A percentile compares a stretch with the other conserved stretches of the same genome.
Evolutionary conservation across 2,113 vertebrate species (phyloP).

Genomic region (Probosciger aterrimus): DNA sequence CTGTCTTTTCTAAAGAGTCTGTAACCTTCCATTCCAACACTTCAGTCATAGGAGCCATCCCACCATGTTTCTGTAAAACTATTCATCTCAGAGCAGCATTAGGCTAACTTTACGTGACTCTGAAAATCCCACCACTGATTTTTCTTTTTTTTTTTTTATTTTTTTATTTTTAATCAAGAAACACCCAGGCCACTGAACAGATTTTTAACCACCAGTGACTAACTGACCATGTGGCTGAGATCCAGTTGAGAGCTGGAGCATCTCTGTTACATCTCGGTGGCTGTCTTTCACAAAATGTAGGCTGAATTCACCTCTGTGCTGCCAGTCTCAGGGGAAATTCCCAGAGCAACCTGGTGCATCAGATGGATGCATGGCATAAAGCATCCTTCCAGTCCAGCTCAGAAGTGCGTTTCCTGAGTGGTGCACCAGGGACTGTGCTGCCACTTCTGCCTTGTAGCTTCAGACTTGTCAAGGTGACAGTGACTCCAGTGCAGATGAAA

Average conservation of each 20-base stretch:
- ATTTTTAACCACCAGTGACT: not conserved
- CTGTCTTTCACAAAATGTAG: not conserved
- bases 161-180: not conserved
- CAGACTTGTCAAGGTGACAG: not conserved
- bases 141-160: not conserved
- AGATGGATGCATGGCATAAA: not conserved
- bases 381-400: not conserved
- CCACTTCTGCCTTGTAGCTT: not conserved
- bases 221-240: not conserved
- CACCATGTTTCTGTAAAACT: too few relatives aligned
- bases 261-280: not conserved
- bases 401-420: not conserved
- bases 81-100: not conserved
- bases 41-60: too few relatives aligned
- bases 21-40: too few relatives aligned
- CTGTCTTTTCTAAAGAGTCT: too few relatives aligned
- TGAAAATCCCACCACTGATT: not conserved
- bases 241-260: not conserved
- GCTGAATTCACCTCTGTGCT: not conserved
- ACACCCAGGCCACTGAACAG: not conserved
- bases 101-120: not conserved
- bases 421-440: not conserved
- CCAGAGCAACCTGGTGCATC: not conserved
- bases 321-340: not conserved
- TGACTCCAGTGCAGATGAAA: not conserved